These are phyloP conservation scores for Pachypanchax playfairii DNA, from an alignment of 2,113 vertebrate genomes.

Conservation along the genomic window DNA sequence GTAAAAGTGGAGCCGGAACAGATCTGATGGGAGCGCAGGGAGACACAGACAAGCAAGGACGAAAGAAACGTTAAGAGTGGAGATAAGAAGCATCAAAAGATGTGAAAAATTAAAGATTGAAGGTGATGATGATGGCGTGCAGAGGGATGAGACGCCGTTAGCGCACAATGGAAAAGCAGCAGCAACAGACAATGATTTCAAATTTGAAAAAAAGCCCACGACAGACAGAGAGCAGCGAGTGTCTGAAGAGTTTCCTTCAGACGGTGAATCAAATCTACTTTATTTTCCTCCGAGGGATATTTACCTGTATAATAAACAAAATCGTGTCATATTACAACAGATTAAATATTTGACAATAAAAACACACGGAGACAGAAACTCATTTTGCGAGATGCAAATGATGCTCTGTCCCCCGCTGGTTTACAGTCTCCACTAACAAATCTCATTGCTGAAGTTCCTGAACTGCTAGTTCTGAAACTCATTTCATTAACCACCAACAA, in stretches of 20 bases:
- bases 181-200: slow-evolving; percentile 21
- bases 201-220: slow-evolving; percentile 16
- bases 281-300: too few species aligned
- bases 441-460: too few species aligned
- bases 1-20: neutral
- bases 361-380: too few species aligned
- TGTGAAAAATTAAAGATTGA: slow-evolving; percentile 54
- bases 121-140: slow-evolving; percentile 24
- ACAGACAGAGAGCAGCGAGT: slow-evolving; percentile 23
- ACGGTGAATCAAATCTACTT: slow-evolving; percentile 16
- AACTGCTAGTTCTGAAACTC: too few species aligned
- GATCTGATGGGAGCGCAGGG: slow-evolving; percentile 32
- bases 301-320: too few species aligned
- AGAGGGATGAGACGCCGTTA: slow-evolving; percentile 15
- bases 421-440: too few species aligned
- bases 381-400: too few species aligned
- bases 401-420: too few species aligned
- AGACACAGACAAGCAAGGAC: slow-evolving; percentile 19
- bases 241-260: slow-evolving; percentile 40
- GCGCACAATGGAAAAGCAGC: slow-evolving; percentile 13
- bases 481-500: too few species aligned
- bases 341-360: too few species aligned
- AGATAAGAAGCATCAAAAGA: slow-evolving; percentile 8
- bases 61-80: slow-evolving; percentile 4
- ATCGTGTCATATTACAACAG: too few species aligned